Conservation (phyloP, 2,113 vertebrate genomes). For the Scolopax mira region DNA sequence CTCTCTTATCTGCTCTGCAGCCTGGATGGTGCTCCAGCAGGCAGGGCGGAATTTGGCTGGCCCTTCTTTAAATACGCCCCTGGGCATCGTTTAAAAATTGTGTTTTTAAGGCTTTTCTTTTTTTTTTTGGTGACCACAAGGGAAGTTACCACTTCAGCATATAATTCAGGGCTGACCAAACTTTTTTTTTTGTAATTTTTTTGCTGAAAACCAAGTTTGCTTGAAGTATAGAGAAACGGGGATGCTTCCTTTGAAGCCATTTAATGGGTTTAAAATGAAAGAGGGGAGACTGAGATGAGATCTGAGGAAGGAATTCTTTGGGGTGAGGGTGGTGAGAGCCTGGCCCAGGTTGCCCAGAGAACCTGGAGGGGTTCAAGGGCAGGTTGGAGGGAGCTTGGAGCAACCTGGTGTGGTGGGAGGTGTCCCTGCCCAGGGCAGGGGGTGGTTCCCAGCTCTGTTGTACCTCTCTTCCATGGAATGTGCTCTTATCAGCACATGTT, state of each 20-base stretch:
- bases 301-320: no score
- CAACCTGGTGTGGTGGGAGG: no score
- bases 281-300: no score
- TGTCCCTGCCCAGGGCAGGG: no score
- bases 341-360: no score
- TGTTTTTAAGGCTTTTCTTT: not conserved
- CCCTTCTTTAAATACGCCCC: slow-evolving; percentile 31
- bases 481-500: accelerated
- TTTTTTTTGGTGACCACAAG: slow-evolving; percentile 41
- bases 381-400: no score
- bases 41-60: not conserved
- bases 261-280: no score
- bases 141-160: slow-evolving; percentile 20
- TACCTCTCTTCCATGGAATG: not conserved
- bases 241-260: not conserved
- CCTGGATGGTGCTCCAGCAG: not conserved
- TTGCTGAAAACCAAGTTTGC: not conserved
- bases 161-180: slow-evolving; percentile 64
- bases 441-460: not conserved
- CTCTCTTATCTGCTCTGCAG: not conserved
- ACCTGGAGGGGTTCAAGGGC: no score
- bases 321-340: no score
- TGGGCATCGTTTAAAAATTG: slow-evolving; percentile 30
- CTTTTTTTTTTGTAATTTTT: not conserved
- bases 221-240: not conserved